A percentile compares a stretch with the other conserved stretches of the same genome.
These are phyloP conservation scores for Cyaniris semiargus DNA, from an alignment of 2,888 invertebrate genomes.

Conservation along the genomic window DNA sequence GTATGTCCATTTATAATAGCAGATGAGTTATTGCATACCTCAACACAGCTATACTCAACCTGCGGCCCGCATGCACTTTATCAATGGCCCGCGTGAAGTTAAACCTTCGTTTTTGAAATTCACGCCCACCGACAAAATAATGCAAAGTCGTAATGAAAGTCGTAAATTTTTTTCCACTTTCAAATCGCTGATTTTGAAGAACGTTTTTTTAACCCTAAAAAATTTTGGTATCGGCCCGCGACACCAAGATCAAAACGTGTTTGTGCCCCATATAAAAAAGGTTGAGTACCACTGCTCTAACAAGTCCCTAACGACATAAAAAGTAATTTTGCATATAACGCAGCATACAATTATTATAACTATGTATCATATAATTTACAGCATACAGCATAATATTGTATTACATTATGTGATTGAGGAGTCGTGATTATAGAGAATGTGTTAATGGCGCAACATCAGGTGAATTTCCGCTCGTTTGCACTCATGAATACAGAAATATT, in stretches of 20 bases:
- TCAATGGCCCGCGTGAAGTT: no score
- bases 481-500: background rate
- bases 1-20: background rate
- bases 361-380: slow-evolving; percentile 7
- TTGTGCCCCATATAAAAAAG: no score
- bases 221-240: no score
- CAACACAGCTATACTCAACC: no score
- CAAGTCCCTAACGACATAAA: background rate
- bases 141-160: no score
- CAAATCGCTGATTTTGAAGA: no score
- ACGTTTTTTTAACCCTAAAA: no score
- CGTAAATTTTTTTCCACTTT: no score
- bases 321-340: background rate
- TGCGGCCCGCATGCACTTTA: no score
- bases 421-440: background rate
- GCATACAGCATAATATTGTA: background rate
- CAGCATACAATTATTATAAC: background rate
- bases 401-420: background rate
- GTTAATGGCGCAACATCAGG: slow-evolving; percentile 11
- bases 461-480: background rate
- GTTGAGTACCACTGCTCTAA: background rate
- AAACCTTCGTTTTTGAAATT: no score
- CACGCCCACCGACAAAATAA: no score
- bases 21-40: background rate
- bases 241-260: no score